Evolutionary conservation across 2,113 vertebrate genomes (phyloP).

Genomic region (Osmerus eperlanus): DNA sequence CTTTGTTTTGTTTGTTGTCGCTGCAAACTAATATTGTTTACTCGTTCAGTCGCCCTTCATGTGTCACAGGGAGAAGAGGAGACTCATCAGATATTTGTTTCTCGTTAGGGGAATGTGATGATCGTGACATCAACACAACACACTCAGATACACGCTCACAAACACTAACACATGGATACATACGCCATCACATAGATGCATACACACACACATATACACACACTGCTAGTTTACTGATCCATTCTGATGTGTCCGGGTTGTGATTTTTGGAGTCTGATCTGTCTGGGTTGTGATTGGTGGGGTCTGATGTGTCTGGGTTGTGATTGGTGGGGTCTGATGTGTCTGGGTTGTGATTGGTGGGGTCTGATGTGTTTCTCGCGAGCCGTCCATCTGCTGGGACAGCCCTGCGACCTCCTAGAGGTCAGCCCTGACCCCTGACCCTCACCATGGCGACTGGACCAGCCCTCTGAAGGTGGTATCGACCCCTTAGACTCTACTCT

Average conservation of each 20-base stretch:
- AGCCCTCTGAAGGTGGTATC: conserved; percentile 27
- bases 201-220: not conserved
- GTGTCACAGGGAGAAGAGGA: not conserved
- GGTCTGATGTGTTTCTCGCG: too few relatives aligned
- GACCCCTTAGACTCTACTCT: conserved; percentile 11
- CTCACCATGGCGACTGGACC: not conserved
- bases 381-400: too few relatives aligned
- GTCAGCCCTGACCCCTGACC: too few relatives aligned
- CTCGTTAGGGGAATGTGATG: conserved; percentile 5
- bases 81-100: not conserved
- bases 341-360: too few relatives aligned
- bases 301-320: not conserved
- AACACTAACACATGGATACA: too few relatives aligned
- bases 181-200: not conserved
- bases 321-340: too few relatives aligned
- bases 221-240: not conserved
- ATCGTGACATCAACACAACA: not conserved
- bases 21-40: not conserved
- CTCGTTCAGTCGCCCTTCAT: not conserved
- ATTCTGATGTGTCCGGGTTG: too few relatives aligned
- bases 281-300: not conserved
- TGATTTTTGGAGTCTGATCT: conserved; percentile 2
- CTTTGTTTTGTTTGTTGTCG: conserved; percentile 19
- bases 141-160: conserved; percentile 7
- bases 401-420: too few relatives aligned